Percentiles rank a stretch among this genome's conserved stretches.
Conservation (phyloP, 2,113 vertebrate genomes). For the Solea solea region DNA sequence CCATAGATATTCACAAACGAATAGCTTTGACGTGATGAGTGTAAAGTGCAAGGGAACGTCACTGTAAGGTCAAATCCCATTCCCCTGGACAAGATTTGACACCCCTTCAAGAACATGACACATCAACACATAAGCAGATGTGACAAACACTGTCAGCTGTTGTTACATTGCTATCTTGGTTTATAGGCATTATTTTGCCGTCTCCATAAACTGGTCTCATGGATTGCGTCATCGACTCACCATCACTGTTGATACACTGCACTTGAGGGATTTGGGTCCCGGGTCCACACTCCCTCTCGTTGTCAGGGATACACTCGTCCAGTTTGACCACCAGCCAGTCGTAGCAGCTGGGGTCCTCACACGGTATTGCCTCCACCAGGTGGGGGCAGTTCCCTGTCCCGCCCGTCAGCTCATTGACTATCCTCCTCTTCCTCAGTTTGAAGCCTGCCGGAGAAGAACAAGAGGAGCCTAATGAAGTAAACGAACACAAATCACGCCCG, state of each 20-base stretch:
- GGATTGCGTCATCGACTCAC: constrained; percentile 75
- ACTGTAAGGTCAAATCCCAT: too few relatives aligned
- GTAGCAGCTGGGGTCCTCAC: constrained; percentile 95
- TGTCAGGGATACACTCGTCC: constrained; percentile 92
- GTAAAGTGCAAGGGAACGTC: too few relatives aligned
- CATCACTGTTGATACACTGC: constrained; percentile 90
- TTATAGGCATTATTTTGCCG: too few relatives aligned
- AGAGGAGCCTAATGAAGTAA: constrained; percentile 12
- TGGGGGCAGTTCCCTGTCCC: constrained; percentile 92
- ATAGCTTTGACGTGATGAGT: too few relatives aligned
- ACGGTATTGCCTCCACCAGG: constrained; percentile 93
- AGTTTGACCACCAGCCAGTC: constrained; percentile 90
- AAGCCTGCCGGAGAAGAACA: constrained; percentile 84
- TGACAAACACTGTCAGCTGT: too few relatives aligned
- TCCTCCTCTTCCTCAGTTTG: constrained; percentile 91
- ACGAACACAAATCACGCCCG: constrained; percentile 5
- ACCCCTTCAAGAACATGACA: too few relatives aligned
- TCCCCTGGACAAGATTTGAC: too few relatives aligned
- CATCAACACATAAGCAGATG: too few relatives aligned
- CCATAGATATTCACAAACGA: too few relatives aligned
- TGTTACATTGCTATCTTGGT: too few relatives aligned
- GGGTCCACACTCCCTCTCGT: constrained; percentile 88
- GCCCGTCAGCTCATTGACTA: constrained; percentile 89
- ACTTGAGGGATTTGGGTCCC: constrained; percentile 92
- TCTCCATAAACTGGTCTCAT: too few relatives aligned